Evolutionary conservation across 1,140 invertebrate species (phyloP), one percentile per base, ranked within the genome.

Genomic region (Drosophila auraria): DNA sequence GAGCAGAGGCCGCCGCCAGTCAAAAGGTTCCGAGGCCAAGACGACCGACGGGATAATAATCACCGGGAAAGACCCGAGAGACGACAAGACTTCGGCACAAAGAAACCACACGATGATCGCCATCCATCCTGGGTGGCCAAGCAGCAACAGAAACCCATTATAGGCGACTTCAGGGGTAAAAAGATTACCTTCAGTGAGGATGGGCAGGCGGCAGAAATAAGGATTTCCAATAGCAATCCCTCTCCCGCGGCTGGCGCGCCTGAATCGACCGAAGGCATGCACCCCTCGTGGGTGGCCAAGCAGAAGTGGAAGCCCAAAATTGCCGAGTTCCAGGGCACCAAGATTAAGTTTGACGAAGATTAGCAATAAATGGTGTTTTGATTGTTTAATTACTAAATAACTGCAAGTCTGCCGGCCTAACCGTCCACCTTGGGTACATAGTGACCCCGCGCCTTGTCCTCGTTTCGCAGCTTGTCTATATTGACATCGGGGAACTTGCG

Each of bases 401-500:
- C 54, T 73, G 69, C 64, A 59, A 47, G 14, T 9, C 15, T 49
- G 12, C 20, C 12, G 60, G 42, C 25, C 56, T 70, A 82, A 20
- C 44, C 60, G 23, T 71, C 86, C 38, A 93, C 71, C 78, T 94
- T 93, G 30, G 94, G 94, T 44, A 94, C 87, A 93, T 82, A 95
- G 93, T 96, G 95, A 50, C 96, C 95, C 73, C 94, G 93, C 14
- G 94, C 90, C 93, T 94, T 95, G 70, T 94, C 94, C 49, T 83
- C 91, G 5, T 86, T 82, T 79, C 94, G 95, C 0, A 95, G 91
- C 93, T 95, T 95, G 68, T 97, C 95, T 68, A 98, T 93, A 93
- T 98, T 94, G 15, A 97, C 95, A 93, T 96, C 92, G 14, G 97
- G 97, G 94, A 96, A 98, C 89, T 96, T 93, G 74, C 95, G 93